phyloP scores from a whole-genome alignment of 2,797 vertebrate species.

The Oryzias dopingdopingensis region DNA sequence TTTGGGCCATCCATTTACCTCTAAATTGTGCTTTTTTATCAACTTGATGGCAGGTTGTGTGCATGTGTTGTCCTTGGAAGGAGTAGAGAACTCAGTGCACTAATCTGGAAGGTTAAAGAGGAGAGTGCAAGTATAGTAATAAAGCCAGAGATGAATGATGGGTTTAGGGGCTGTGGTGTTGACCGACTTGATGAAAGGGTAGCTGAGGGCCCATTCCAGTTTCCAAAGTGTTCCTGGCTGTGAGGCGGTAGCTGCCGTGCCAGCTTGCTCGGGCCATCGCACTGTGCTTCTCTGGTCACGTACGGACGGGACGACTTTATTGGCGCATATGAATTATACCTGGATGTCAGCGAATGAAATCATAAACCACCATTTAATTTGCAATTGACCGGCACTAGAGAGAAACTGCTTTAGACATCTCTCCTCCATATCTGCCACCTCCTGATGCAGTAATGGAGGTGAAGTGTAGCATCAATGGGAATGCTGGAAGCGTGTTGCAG shows the following conservation, averaged over 20 bases:
- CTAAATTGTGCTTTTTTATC: conserved; percentile 11
- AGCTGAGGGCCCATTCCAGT: conserved; percentile 61
- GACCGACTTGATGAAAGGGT: conserved; percentile 66
- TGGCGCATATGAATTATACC: conserved; percentile 70
- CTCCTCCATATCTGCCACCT: no score
- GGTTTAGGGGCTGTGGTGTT: conserved; percentile 60
- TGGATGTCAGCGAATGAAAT: conserved; percentile 73
- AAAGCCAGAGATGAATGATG: conserved; percentile 69
- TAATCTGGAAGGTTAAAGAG: conserved; percentile 53
- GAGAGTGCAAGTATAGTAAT: conserved; percentile 56
- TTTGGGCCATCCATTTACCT: conserved; percentile 8
- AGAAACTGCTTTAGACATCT: no score
- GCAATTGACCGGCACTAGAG: conserved; percentile 16
- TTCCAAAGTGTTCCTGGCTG: conserved; percentile 69
- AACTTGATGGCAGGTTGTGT: conserved; percentile 8
- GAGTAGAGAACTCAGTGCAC: conserved; percentile 30
- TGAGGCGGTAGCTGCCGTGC: conserved; percentile 50
- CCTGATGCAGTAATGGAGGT: no score
- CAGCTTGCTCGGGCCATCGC: conserved; percentile 56
- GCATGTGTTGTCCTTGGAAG: conserved; percentile 30
- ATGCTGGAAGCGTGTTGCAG: no score
- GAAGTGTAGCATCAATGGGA: no score
- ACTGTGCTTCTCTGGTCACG: conserved; percentile 47
- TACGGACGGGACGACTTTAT: conserved; percentile 64
- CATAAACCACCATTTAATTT: conserved; percentile 72